Conservation (phyloP, 2,888 invertebrate genomes). For the Anoplius nigerrimus region DNA sequence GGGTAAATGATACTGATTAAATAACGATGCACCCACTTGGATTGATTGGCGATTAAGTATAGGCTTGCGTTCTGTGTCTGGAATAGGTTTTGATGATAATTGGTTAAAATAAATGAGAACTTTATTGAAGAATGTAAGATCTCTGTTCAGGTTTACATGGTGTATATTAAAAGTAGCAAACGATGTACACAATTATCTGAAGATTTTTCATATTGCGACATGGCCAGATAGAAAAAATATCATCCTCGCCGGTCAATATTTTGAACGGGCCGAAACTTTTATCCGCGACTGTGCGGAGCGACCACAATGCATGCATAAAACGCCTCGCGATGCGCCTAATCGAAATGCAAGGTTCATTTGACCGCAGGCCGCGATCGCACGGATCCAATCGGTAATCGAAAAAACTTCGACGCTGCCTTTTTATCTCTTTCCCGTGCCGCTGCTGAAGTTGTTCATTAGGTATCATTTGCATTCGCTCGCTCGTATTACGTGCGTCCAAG, state of each 20-base stretch:
- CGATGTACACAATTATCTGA: too few relatives aligned
- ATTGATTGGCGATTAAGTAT: too few relatives aligned
- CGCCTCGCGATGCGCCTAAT: slow-evolving; percentile 47
- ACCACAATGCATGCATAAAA: slow-evolving; percentile 51
- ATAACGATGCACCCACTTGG: neutral
- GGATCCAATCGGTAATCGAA: slow-evolving; percentile 46
- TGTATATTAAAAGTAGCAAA: too few relatives aligned
- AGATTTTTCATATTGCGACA: too few relatives aligned
- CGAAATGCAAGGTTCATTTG: slow-evolving; percentile 49
- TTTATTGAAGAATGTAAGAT: too few relatives aligned
- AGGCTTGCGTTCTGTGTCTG: too few relatives aligned
- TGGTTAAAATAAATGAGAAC: too few relatives aligned
- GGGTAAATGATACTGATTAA: neutral
- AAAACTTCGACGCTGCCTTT: slow-evolving; percentile 34
- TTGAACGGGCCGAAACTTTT: slow-evolving; percentile 29
- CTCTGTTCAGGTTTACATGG: too few relatives aligned
- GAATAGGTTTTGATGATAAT: too few relatives aligned
- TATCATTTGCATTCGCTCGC: slow-evolving; percentile 46
- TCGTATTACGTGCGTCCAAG: slow-evolving; percentile 43
- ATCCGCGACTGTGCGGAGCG: slow-evolving; percentile 39
- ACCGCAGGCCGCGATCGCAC: slow-evolving; percentile 49
- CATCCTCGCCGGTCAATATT: too few relatives aligned
- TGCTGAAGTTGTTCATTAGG: slow-evolving; percentile 46
- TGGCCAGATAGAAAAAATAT: too few relatives aligned
- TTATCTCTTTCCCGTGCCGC: slow-evolving; percentile 29